These are phyloP conservation scores for Nothocercus julius DNA, from an alignment of 2,113 vertebrate genomes.

Conservation along the genomic window DNA sequence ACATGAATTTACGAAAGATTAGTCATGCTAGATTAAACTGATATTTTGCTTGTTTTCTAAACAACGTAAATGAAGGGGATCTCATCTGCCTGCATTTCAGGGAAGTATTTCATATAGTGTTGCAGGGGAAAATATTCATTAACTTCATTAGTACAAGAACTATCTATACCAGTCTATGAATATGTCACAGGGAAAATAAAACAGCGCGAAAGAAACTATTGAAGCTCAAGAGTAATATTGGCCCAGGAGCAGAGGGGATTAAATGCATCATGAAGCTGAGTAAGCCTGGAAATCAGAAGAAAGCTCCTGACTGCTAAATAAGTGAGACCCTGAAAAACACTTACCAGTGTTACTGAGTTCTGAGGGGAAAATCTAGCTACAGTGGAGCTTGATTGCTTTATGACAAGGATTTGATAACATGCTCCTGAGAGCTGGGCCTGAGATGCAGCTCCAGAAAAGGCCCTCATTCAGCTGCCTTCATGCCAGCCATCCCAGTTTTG, in stretches of 20 bases:
- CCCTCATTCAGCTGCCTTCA: background rate
- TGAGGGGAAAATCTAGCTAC: rapidly evolving
- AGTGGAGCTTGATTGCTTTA: background rate
- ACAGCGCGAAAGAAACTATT: background rate
- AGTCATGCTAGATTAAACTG: background rate
- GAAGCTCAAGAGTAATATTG: background rate
- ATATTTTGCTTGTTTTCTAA: background rate
- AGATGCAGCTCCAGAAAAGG: background rate
- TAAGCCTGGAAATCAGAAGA: background rate
- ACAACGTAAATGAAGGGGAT: background rate
- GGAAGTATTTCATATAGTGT: background rate
- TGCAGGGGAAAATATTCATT: background rate
- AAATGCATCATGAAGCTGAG: background rate
- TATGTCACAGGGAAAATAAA: background rate
- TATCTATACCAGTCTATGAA: background rate
- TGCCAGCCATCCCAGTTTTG: background rate
- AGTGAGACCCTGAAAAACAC: background rate
- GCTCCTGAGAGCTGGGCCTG: background rate
- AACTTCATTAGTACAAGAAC: background rate
- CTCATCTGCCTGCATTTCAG: background rate
- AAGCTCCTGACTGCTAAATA: background rate
- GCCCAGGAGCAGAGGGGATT: background rate
- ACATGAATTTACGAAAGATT: background rate
- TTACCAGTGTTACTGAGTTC: background rate
- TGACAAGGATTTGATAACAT: background rate